Evolutionary conservation across 2,113 vertebrate species (phyloP).

Genomic region (Pitta sordida): DNA sequence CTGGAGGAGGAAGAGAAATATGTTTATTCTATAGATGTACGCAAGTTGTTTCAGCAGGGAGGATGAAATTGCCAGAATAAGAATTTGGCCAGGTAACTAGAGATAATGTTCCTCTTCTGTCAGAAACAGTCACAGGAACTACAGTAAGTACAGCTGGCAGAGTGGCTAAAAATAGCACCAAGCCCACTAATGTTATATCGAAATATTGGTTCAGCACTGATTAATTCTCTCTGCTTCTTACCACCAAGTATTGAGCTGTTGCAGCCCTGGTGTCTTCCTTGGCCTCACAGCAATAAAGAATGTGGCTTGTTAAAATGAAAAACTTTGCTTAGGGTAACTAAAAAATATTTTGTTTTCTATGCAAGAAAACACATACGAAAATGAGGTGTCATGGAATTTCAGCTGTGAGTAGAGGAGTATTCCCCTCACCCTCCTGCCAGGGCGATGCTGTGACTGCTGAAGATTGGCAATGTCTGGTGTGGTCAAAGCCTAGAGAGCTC

Average conservation of each 20-base stretch:
- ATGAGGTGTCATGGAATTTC: background rate
- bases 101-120: background rate
- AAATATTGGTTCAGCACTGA: conserved; percentile 25
- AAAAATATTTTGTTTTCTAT: background rate
- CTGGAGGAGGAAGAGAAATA: background rate
- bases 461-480: rapidly evolving
- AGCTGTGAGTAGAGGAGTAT: background rate
- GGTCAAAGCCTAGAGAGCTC: background rate
- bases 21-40: rapidly evolving
- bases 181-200: background rate
- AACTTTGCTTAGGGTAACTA: background rate
- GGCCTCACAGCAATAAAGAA: background rate
- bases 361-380: background rate
- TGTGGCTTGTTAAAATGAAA: background rate
- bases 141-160: background rate
- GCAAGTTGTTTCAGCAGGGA: background rate
- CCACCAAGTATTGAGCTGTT: background rate
- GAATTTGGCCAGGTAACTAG: background rate
- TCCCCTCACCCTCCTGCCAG: background rate
- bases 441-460: background rate
- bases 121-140: background rate
- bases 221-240: conserved; percentile 3
- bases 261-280: background rate
- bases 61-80: background rate
- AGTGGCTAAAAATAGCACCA: conserved; percentile 13